Conservation (phyloP, 2,797 vertebrate genomes). For the Lacerta bilineata region DNA sequence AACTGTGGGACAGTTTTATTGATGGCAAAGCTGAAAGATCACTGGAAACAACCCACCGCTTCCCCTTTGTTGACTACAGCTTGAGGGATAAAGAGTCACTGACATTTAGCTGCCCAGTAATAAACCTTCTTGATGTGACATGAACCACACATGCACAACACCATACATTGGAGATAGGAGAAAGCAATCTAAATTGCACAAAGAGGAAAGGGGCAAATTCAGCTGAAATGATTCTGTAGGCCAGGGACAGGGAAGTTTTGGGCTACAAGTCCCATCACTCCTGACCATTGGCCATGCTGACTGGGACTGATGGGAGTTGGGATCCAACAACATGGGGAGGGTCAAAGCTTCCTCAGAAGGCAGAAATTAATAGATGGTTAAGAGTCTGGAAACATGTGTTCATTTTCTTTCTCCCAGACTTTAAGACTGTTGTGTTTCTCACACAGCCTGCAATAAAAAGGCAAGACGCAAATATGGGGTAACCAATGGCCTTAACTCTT, state of each 20-base stretch:
- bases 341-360: too few species aligned
- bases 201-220: background rate
- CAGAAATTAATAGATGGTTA: too few species aligned
- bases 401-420: too few species aligned
- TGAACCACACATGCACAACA: background rate
- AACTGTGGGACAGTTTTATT: conserved; percentile 75
- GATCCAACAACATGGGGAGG: too few species aligned
- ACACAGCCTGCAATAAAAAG: too few species aligned
- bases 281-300: background rate
- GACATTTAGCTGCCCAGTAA: background rate
- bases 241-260: background rate
- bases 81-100: conserved; percentile 9
- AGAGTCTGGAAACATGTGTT: too few species aligned
- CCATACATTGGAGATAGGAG: background rate
- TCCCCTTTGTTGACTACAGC: background rate
- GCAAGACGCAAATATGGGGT: too few species aligned
- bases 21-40: conserved; percentile 57
- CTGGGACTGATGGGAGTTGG: too few species aligned
- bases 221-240: background rate
- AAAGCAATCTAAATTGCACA: background rate
- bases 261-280: background rate
- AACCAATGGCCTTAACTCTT: too few species aligned
- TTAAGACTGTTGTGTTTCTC: too few species aligned
- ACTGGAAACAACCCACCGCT: conserved; percentile 14
- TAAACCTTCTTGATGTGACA: background rate